Conservation (phyloP, 2,888 invertebrate genomes). For the Synergus gifuensis region DNA sequence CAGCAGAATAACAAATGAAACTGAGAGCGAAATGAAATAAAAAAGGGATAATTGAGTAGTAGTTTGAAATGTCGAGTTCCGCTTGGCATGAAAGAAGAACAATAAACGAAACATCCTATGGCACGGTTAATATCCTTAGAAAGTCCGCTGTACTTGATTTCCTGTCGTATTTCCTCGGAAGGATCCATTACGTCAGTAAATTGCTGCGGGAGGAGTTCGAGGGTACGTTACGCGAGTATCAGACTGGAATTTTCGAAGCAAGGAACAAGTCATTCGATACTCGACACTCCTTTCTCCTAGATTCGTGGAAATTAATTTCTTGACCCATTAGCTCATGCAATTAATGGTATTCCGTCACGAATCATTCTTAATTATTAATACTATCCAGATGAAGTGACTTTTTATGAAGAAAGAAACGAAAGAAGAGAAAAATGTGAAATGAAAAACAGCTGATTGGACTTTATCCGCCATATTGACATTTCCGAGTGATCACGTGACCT, state of each 20-base stretch:
- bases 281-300: constrained; percentile 35
- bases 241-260: constrained; percentile 24
- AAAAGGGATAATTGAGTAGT: background rate
- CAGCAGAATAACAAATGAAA: background rate
- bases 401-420: background rate
- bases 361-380: background rate
- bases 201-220: constrained; percentile 23
- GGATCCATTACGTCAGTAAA: constrained; percentile 41
- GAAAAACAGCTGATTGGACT: constrained; percentile 29
- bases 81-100: constrained; percentile 28
- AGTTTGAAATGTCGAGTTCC: background rate
- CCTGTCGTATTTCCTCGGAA: constrained; percentile 30
- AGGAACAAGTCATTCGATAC: constrained; percentile 3
- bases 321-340: constrained; percentile 8
- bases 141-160: constrained; percentile 31
- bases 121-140: constrained; percentile 33
- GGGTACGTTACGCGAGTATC: constrained; percentile 27
- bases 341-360: background rate
- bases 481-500: constrained; percentile 21
- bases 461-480: constrained; percentile 7
- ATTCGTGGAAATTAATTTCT: constrained; percentile 32
- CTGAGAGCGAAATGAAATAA: background rate
- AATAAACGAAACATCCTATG: constrained; percentile 37
- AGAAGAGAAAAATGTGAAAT: background rate
- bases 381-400: background rate